Conservation (phyloP, 1,140 invertebrate genomes). For the Lordiphosa mommai region DNA sequence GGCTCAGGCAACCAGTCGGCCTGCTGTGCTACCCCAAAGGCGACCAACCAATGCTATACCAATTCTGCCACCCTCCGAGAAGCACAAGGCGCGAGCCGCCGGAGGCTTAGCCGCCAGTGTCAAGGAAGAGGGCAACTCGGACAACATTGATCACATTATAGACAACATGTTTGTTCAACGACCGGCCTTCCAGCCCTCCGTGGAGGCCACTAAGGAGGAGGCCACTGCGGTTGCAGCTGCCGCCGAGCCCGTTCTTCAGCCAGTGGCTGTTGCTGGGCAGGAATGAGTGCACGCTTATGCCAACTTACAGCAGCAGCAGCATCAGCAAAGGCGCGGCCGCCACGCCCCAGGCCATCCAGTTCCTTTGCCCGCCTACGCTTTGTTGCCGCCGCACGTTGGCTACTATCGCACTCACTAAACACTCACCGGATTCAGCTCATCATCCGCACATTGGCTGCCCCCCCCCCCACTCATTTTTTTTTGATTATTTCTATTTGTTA, state of each 20-base stretch:
- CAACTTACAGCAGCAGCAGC: constrained; percentile 37
- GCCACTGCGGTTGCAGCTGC: constrained; percentile 3
- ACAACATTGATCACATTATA: constrained; percentile 83
- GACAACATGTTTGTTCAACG: constrained; percentile 84
- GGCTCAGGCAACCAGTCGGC: constrained; percentile 57
- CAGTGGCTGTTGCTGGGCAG: constrained; percentile 56
- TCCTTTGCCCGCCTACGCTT: constrained; percentile 26
- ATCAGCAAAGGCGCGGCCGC: constrained; percentile 28
- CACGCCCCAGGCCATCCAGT: constrained; percentile 10
- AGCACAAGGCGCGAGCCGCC: constrained; percentile 54
- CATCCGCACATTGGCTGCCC: constrained; percentile 8
- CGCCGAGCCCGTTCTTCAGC: constrained; percentile 32
- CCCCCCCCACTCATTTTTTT: background rate
- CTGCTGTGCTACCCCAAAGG: constrained; percentile 68
- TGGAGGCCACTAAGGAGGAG: constrained; percentile 21
- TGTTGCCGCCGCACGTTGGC: constrained; percentile 59
- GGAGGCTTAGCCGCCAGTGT: constrained; percentile 10
- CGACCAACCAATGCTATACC: constrained; percentile 80
- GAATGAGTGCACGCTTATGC: constrained; percentile 64
- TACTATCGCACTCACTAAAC: constrained; percentile 54
- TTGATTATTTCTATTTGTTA: background rate
- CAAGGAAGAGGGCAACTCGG: constrained; percentile 63
- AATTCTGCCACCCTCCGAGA: constrained; percentile 79
- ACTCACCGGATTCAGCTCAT: constrained; percentile 21
- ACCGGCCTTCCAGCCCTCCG: constrained; percentile 76